Evolutionary conservation across 2,888 invertebrate genomes (phyloP).

Genomic region (Netelia melanura): DNA sequence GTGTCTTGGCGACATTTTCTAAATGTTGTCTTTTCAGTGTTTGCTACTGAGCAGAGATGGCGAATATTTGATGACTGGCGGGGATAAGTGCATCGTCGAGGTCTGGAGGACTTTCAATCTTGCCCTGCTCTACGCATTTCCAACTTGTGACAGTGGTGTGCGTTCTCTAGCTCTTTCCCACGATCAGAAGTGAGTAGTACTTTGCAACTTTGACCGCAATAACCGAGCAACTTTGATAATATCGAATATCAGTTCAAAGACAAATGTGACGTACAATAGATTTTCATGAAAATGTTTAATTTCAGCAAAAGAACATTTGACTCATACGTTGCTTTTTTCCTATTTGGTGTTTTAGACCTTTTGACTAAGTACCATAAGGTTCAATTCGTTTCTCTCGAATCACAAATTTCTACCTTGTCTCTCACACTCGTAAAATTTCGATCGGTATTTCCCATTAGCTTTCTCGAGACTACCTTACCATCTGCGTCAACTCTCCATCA

Average conservation of each 20-base stretch:
- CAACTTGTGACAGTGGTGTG: slow-evolving; percentile 98
- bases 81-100: slow-evolving; percentile 98
- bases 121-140: slow-evolving; percentile 98
- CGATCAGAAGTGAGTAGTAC: slow-evolving; percentile 96
- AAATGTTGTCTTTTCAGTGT: slow-evolving; percentile 88
- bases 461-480: background rate
- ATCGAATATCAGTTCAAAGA: no score
- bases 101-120: slow-evolving; percentile 99
- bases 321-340: no score
- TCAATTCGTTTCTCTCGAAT: background rate
- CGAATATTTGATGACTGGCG: slow-evolving; percentile 99
- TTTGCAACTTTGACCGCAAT: background rate
- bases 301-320: no score
- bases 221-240: no score
- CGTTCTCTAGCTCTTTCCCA: slow-evolving; percentile 97
- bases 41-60: slow-evolving; percentile 98
- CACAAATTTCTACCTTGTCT: background rate
- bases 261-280: no score
- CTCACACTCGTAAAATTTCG: background rate
- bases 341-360: background rate
- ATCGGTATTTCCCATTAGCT: background rate
- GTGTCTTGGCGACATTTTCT: background rate
- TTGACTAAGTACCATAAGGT: background rate
- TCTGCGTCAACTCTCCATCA: background rate
- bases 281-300: no score